These are phyloP conservation scores for Triplophysa yarkandensis DNA, from an alignment of 2,797 vertebrate species.

Conservation along the genomic window DNA sequence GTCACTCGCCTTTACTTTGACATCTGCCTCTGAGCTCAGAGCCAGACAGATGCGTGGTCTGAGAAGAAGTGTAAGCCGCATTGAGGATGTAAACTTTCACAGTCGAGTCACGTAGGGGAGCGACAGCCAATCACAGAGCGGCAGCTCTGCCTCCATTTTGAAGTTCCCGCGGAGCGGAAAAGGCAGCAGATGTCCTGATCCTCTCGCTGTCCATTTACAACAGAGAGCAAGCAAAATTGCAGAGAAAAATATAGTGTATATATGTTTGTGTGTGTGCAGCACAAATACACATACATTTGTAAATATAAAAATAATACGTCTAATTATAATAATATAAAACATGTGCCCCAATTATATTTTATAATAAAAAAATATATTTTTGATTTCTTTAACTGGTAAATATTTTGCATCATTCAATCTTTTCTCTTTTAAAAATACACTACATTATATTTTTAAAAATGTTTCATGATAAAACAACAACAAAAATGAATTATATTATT, in stretches of 20 bases:
- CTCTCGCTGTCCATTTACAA: slow-evolving; percentile 2
- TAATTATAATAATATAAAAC: no score
- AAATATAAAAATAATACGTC: no score
- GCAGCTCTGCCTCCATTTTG: slow-evolving; percentile 54
- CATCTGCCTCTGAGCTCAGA: slow-evolving; percentile 24
- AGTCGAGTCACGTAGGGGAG: slow-evolving; percentile 50
- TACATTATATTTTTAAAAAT: no score
- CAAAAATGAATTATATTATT: neutral
- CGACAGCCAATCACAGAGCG: slow-evolving; percentile 41
- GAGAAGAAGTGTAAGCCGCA: slow-evolving; percentile 30
- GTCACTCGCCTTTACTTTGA: slow-evolving; percentile 52
- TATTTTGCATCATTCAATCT: no score
- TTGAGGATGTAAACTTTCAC: slow-evolving; percentile 32
- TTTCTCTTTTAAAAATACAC: no score
- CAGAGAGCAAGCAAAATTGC: neutral
- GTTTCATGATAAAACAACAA: neutral
- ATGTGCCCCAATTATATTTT: no score
- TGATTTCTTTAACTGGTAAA: no score
- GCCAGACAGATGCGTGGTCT: slow-evolving; percentile 29
- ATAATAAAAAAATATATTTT: no score
- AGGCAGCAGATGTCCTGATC: slow-evolving; percentile 21
- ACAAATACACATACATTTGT: no score
- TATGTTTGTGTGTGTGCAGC: no score
- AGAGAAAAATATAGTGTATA: no score
- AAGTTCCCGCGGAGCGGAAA: slow-evolving; percentile 44